phyloP scores from a whole-genome alignment of 2,113 vertebrate genomes.

The Hipposideros armiger region DNA sequence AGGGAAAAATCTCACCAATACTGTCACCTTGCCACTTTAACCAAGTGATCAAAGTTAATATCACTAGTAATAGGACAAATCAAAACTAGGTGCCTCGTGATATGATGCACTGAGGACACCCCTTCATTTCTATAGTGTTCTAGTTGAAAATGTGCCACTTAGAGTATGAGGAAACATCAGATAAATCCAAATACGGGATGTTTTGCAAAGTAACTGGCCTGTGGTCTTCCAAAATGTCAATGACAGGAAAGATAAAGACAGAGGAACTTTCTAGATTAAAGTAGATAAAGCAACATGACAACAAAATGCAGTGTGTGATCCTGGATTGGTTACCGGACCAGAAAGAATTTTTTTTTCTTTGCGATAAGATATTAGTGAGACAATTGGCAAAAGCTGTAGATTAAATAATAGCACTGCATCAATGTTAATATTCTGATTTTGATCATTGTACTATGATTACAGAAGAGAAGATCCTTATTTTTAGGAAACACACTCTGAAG shows the following conservation, averaged over 20 bases:
- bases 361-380: not conserved
- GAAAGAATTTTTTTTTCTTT: slow-evolving; percentile 17
- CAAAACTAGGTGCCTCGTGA: not conserved
- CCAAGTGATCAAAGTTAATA: not conserved
- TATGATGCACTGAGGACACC: not conserved
- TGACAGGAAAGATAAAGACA: not conserved
- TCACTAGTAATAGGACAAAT: not conserved
- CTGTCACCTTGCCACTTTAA: not conserved
- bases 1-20: not conserved
- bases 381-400: not conserved
- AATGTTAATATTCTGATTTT: slow-evolving; percentile 30
- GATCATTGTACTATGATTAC: slow-evolving; percentile 21
- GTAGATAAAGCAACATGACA: not conserved
- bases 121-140: not conserved
- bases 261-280: slow-evolving; percentile 40
- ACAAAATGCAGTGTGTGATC: not conserved
- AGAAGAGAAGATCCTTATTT: slow-evolving; percentile 44
- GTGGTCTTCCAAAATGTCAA: slow-evolving; percentile 10
- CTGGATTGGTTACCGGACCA: not conserved
- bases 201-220: not conserved
- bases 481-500: slow-evolving; percentile 3
- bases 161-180: not conserved
- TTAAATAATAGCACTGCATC: slow-evolving; percentile 13
- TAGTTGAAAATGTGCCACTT: not conserved
- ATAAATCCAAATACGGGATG: not conserved